These are phyloP conservation scores for Proctacanthus coquilletti DNA, from an alignment of 1,140 invertebrate species.

Conservation along the genomic window DNA sequence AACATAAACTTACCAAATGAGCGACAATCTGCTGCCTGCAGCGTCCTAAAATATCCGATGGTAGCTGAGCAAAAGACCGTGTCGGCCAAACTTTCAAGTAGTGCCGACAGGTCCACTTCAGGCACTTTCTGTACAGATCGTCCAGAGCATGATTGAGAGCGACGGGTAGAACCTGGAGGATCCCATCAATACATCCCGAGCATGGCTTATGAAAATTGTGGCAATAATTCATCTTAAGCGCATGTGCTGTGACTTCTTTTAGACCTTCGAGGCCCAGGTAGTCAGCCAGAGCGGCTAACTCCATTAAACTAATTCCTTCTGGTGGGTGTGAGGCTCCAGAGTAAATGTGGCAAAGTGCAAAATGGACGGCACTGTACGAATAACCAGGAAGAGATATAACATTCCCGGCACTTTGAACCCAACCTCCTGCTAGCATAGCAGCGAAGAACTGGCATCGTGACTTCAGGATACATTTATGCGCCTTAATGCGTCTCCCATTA, in stretches of 20 bases:
- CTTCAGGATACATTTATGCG: constrained; percentile 79
- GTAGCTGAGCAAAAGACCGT: constrained; percentile 64
- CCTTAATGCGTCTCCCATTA: constrained; percentile 57
- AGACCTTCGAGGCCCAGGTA: constrained; percentile 76
- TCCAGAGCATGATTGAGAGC: constrained; percentile 72
- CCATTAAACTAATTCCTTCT: constrained; percentile 67
- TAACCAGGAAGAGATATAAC: constrained; percentile 71
- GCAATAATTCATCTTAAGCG: constrained; percentile 76
- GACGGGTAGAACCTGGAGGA: constrained; percentile 67
- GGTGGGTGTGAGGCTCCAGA: constrained; percentile 74
- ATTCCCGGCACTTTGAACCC: constrained; percentile 62
- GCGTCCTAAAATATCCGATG: constrained; percentile 64
- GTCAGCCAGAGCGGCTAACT: constrained; percentile 72
- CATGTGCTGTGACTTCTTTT: constrained; percentile 76
- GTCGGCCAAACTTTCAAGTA: constrained; percentile 76
- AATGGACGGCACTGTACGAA: constrained; percentile 69
- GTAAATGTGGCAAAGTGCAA: constrained; percentile 82
- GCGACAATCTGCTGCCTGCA: constrained; percentile 62
- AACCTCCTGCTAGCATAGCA: constrained; percentile 70
- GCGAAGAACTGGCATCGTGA: constrained; percentile 84
- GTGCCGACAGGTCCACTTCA: constrained; percentile 71
- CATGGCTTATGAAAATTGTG: constrained; percentile 60
- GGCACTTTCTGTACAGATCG: constrained; percentile 67
- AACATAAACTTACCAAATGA: constrained; percentile 26
- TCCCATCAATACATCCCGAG: constrained; percentile 55